phyloP scores from a whole-genome alignment of 2,888 invertebrate species.

The Drosophila multiciliata region DNA sequence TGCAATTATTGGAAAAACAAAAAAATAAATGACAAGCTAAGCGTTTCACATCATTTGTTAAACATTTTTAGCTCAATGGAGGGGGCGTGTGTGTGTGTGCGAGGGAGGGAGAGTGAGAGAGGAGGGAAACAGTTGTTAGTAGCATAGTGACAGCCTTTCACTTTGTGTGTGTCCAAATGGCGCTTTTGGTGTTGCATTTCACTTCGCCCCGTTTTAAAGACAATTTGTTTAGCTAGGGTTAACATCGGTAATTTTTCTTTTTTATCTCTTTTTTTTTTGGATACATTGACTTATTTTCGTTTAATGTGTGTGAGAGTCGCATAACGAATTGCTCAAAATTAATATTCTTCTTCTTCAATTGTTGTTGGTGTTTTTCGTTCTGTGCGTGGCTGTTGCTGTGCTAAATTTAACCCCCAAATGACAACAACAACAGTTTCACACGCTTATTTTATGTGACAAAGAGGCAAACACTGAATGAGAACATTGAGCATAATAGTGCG shows the following conservation, averaged over 20 bases:
- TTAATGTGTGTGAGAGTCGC: conserved; percentile 21
- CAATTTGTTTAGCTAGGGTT: conserved; percentile 76
- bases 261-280: conserved; percentile 48
- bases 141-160: conserved; percentile 73
- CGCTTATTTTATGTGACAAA: conserved; percentile 11
- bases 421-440: conserved; percentile 1
- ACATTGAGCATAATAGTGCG: not conserved
- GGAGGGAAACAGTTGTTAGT: conserved; percentile 13
- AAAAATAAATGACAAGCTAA: conserved; percentile 69
- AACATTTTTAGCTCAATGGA: conserved; percentile 19
- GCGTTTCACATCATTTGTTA: conserved; percentile 71
- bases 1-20: conserved; percentile 29
- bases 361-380: conserved; percentile 1
- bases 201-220: conserved; percentile 72
- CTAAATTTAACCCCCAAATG: conserved; percentile 52
- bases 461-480: not conserved
- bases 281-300: conserved; percentile 10
- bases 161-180: conserved; percentile 58
- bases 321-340: conserved; percentile 40
- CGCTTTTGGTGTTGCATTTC: conserved; percentile 76
- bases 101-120: not conserved
- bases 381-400: conserved; percentile 6
- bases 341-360: conserved; percentile 15
- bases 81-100: not conserved
- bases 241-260: conserved; percentile 72